phyloP scores from a whole-genome alignment of 2,797 vertebrate species.

The Syndactyla subalaris region DNA sequence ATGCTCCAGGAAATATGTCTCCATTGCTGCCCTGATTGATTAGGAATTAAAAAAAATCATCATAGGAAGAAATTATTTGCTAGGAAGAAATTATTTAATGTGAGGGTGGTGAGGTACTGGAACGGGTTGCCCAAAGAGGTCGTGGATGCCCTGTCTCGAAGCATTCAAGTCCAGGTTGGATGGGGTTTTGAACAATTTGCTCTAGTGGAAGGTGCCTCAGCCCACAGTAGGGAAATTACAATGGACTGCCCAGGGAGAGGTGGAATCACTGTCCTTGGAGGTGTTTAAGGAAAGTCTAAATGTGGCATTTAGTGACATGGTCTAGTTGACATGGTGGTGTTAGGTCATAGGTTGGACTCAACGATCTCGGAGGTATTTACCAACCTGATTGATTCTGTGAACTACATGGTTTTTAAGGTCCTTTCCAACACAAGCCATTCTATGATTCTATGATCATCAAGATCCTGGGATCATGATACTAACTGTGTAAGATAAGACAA shows the following conservation, averaged over 20 bases:
- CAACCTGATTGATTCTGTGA: background rate
- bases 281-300: background rate
- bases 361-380: background rate
- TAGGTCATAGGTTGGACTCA: rapidly evolving
- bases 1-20: background rate
- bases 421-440: background rate
- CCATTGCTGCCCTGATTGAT: background rate
- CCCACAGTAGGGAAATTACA: rapidly evolving
- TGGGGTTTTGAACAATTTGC: background rate
- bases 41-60: background rate
- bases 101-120: background rate
- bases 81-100: background rate
- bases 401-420: background rate
- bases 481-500: background rate
- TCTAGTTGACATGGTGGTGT: background rate
- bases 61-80: background rate
- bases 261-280: background rate
- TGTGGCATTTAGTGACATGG: background rate
- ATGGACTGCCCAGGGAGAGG: background rate
- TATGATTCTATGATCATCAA: background rate
- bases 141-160: background rate
- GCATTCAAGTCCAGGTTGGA: background rate
- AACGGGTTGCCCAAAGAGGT: background rate
- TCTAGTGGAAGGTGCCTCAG: background rate
- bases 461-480: background rate